Percentiles rank a stretch among this genome's conserved stretches.
Conservation (phyloP, 2,797 vertebrate genomes). For the Eurystomus glaucurus region DNA sequence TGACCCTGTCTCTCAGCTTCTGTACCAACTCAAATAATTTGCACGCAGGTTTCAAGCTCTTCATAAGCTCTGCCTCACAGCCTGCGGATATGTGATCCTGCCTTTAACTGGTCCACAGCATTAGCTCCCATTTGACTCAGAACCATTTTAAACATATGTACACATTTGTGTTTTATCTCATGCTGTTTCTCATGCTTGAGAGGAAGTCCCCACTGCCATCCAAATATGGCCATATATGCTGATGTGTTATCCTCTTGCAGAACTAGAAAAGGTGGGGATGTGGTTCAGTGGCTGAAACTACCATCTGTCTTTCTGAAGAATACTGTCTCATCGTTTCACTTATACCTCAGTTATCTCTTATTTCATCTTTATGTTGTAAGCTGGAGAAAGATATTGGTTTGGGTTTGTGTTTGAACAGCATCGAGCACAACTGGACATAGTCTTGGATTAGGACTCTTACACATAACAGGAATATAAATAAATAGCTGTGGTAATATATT, state of each 20-base stretch:
- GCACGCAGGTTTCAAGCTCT: background rate
- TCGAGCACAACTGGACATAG: background rate
- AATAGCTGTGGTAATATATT: background rate
- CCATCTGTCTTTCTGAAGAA: background rate
- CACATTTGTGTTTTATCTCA: background rate
- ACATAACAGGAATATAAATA: background rate
- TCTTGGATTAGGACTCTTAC: background rate
- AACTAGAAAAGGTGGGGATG: background rate
- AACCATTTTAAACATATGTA: background rate
- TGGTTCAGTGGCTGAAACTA: constrained; percentile 4
- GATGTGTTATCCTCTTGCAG: background rate
- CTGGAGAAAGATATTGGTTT: background rate
- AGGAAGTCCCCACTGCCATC: background rate
- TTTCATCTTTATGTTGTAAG: background rate
- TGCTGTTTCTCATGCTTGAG: background rate
- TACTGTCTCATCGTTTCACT: background rate
- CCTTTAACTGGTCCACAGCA: background rate
- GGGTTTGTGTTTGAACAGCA: background rate
- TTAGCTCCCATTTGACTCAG: background rate
- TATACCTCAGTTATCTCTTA: background rate
- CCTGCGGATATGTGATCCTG: background rate
- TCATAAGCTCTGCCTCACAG: background rate
- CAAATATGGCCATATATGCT: background rate
- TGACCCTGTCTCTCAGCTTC: background rate
- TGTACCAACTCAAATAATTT: background rate